Percentiles rank a stretch among this genome's conserved stretches.
Evolutionary conservation across 1,140 invertebrate genomes (phyloP).

Genomic region (Hycleus cichorii): DNA sequence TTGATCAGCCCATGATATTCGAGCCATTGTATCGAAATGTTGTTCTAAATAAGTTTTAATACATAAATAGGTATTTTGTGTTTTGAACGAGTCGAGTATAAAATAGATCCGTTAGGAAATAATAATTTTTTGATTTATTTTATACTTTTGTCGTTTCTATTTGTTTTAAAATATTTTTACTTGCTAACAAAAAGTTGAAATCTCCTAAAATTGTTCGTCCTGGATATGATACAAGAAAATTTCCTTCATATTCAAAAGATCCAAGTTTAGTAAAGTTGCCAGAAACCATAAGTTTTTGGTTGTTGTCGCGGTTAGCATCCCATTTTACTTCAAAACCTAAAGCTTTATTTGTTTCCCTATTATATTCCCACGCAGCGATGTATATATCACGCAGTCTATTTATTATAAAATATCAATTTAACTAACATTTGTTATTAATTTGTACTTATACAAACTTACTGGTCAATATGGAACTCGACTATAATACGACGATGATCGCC

Average conservation of each 20-base stretch:
- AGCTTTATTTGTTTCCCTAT: slow-evolving; percentile 51
- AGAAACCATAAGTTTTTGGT: slow-evolving; percentile 54
- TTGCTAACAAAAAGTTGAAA: slow-evolving; percentile 48
- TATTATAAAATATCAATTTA: slow-evolving; percentile 8
- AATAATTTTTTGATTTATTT: too few species aligned
- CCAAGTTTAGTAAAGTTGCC: slow-evolving; percentile 45
- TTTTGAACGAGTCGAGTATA: background rate
- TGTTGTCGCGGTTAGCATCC: slow-evolving; percentile 74
- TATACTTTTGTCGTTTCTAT: too few species aligned
- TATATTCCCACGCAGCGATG: slow-evolving; percentile 51
- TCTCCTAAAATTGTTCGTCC: slow-evolving; percentile 59
- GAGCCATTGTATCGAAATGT: slow-evolving; percentile 30
- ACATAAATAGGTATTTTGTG: too few species aligned
- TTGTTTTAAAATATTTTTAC: slow-evolving; percentile 32
- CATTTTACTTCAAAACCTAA: slow-evolving; percentile 65
- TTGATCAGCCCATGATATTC: slow-evolving; percentile 50
- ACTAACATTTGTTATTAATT: slow-evolving; percentile 1
- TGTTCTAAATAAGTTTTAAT: slow-evolving; percentile 16
- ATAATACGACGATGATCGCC: slow-evolving; percentile 35
- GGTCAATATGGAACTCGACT: slow-evolving; percentile 64
- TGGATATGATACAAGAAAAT: slow-evolving; percentile 61
- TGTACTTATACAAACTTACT: slow-evolving; percentile 46
- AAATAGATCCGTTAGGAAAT: too few species aligned
- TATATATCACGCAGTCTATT: slow-evolving; percentile 64
- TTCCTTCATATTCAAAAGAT: slow-evolving; percentile 52